Evolutionary conservation across 2,113 vertebrate species (phyloP).

Genomic region (Hippolais icterina): DNA sequence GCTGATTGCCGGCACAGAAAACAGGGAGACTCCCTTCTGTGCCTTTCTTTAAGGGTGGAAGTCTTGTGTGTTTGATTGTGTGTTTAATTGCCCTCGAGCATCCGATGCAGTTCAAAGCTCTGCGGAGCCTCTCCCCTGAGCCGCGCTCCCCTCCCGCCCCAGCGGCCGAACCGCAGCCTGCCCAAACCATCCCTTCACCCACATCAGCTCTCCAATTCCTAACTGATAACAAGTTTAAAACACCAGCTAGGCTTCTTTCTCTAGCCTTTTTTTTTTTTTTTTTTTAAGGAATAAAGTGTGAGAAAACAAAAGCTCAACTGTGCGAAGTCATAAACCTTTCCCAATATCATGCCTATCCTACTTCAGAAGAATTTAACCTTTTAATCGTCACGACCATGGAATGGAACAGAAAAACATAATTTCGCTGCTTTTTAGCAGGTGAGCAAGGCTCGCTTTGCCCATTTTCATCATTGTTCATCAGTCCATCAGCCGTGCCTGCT

Average conservation of each 20-base stretch:
- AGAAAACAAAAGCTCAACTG: slow-evolving; percentile 9
- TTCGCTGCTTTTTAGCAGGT: background rate
- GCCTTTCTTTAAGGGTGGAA: slow-evolving; percentile 60
- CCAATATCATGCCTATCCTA: background rate
- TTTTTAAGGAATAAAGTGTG: background rate
- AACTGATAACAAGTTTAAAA: background rate
- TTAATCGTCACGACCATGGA: background rate
- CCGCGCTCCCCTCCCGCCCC: background rate
- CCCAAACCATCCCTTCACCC: background rate
- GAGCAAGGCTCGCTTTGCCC: background rate
- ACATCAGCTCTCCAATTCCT: slow-evolving; percentile 17
- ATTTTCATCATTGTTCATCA: background rate
- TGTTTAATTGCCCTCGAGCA: slow-evolving; percentile 45
- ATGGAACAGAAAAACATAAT: background rate
- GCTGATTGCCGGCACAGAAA: slow-evolving; percentile 39
- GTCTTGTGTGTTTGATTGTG: slow-evolving; percentile 44
- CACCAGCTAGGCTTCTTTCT: background rate
- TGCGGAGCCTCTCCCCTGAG: background rate
- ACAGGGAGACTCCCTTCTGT: slow-evolving; percentile 41
- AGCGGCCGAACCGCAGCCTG: background rate
- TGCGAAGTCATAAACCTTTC: slow-evolving; percentile 31
- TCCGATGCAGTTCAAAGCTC: slow-evolving; percentile 5
- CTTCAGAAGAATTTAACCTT: background rate
- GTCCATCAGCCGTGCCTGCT: too few species aligned
- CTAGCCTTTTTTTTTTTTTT: background rate